phyloP scores from a whole-genome alignment of 2,888 invertebrate species.

The Alsophila aescularia region DNA sequence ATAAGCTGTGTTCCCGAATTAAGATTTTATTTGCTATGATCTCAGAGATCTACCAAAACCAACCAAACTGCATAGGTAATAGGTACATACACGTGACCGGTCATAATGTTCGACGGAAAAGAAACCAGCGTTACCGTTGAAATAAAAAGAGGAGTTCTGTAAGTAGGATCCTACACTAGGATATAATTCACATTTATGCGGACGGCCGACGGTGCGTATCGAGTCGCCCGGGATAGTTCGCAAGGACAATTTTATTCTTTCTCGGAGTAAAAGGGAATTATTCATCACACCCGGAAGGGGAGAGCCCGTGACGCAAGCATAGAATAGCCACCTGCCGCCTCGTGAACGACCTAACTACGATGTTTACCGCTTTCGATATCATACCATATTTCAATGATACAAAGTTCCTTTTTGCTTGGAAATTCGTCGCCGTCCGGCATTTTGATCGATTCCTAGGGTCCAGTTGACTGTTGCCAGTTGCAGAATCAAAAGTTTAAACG shows the following conservation, averaged over 20 bases:
- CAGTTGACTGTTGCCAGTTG: slow-evolving; percentile 83
- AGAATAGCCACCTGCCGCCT: slow-evolving; percentile 73
- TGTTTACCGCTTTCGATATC: slow-evolving; percentile 22
- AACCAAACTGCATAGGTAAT: too few species aligned
- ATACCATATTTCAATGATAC: slow-evolving; percentile 27
- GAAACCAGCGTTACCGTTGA: slow-evolving; percentile 74
- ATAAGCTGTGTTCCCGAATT: too few species aligned
- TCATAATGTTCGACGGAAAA: slow-evolving; percentile 68
- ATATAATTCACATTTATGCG: slow-evolving; percentile 82
- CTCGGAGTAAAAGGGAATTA: slow-evolving; percentile 82
- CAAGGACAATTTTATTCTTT: slow-evolving; percentile 77
- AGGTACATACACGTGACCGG: slow-evolving; percentile 51
- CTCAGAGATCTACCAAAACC: background rate
- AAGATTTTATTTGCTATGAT: background rate
- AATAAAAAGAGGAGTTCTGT: slow-evolving; percentile 77
- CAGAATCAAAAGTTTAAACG: slow-evolving; percentile 85
- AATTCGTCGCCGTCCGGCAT: slow-evolving; percentile 41
- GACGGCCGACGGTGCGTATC: slow-evolving; percentile 77
- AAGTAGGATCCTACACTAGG: slow-evolving; percentile 78
- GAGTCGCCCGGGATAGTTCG: slow-evolving; percentile 79
- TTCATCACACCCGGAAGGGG: slow-evolving; percentile 85
- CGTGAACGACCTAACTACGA: slow-evolving; percentile 52
- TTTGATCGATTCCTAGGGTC: slow-evolving; percentile 74
- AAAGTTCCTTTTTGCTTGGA: slow-evolving; percentile 45
- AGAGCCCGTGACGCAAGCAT: slow-evolving; percentile 83